A percentile compares a stretch with the other conserved stretches of the same genome.
Evolutionary conservation across 2,113 vertebrate species (phyloP).

Genomic region (Taurulus bubalis): DNA sequence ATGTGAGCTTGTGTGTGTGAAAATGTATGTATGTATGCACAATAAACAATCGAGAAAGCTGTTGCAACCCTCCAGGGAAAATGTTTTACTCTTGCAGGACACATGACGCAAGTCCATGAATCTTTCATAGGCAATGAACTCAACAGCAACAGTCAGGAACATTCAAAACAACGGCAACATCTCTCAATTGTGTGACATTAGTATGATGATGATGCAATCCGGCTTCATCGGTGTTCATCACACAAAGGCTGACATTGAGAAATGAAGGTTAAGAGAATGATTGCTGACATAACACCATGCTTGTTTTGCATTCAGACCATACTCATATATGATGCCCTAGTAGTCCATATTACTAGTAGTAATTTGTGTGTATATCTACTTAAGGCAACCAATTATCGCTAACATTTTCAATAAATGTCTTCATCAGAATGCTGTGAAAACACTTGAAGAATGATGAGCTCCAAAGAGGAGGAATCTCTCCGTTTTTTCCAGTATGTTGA

Average conservation of each 20-base stretch:
- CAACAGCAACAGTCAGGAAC: slow-evolving; percentile 26
- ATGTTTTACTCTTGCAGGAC: slow-evolving; percentile 56
- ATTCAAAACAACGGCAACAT: slow-evolving; percentile 24
- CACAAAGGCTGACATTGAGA: slow-evolving; percentile 47
- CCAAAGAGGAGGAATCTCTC: slow-evolving; percentile 92
- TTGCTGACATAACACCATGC: background rate
- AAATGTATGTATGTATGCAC: slow-evolving; percentile 11
- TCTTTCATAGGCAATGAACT: slow-evolving; percentile 29
- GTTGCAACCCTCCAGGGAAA: slow-evolving; percentile 48
- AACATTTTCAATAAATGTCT: slow-evolving; percentile 55
- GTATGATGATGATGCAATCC: slow-evolving; percentile 43
- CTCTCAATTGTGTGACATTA: background rate
- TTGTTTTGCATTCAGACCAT: slow-evolving; percentile 4
- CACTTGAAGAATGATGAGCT: slow-evolving; percentile 94
- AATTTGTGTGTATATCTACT: slow-evolving; percentile 2
- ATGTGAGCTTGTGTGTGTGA: slow-evolving; percentile 11
- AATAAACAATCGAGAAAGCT: slow-evolving; percentile 36
- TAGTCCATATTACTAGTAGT: background rate
- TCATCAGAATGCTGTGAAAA: slow-evolving; percentile 86
- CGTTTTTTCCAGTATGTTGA: slow-evolving; percentile 97
- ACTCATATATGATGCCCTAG: background rate
- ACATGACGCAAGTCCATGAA: slow-evolving; percentile 63
- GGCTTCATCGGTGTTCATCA: slow-evolving; percentile 19
- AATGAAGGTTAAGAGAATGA: slow-evolving; percentile 22
- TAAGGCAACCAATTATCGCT: background rate